Evolutionary conservation across 92 coral and sea anemone species (phyloP).

Genomic region (Heliopora coerulea): DNA sequence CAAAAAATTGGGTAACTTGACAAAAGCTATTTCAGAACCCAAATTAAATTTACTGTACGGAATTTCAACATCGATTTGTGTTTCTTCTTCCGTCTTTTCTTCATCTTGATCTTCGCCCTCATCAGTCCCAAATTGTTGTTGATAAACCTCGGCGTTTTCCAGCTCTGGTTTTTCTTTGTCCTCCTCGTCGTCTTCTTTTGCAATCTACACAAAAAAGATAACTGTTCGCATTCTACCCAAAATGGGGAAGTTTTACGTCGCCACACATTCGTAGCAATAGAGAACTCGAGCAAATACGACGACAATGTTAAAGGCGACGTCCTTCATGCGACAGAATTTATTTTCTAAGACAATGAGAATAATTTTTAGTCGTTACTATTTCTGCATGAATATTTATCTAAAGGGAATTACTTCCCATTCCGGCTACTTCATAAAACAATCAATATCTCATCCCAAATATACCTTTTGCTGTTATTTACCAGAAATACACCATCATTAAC

Average conservation of each 20-base stretch:
- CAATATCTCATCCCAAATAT: too few species aligned
- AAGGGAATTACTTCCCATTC: too few species aligned
- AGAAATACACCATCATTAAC: too few species aligned
- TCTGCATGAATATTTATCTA: too few species aligned
- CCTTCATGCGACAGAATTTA: too few species aligned
- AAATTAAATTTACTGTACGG: slow-evolving; percentile 85
- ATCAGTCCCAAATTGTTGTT: slow-evolving; percentile 19
- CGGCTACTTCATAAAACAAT: too few species aligned
- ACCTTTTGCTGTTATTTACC: too few species aligned
- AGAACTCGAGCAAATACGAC: too few species aligned
- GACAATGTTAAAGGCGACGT: too few species aligned
- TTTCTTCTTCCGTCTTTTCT: slow-evolving; percentile 83
- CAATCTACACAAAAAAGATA: slow-evolving; percentile 16
- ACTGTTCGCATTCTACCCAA: neutral
- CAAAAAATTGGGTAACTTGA: slow-evolving; percentile 91
- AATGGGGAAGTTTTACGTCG: neutral
- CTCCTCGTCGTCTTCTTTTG: slow-evolving; percentile 31
- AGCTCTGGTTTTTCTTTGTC: slow-evolving; percentile 41
- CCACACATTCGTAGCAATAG: too few species aligned
- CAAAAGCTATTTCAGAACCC: slow-evolving; percentile 86
- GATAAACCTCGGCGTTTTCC: slow-evolving; percentile 29
- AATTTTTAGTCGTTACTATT: too few species aligned
- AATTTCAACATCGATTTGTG: slow-evolving; percentile 88
- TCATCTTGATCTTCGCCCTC: slow-evolving; percentile 54
- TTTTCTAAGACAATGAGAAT: too few species aligned